Evolutionary conservation across 2,888 invertebrate species (phyloP), one percentile per base, ranked within the genome.

Genomic region (Caenorhabditis wallacei): DNA sequence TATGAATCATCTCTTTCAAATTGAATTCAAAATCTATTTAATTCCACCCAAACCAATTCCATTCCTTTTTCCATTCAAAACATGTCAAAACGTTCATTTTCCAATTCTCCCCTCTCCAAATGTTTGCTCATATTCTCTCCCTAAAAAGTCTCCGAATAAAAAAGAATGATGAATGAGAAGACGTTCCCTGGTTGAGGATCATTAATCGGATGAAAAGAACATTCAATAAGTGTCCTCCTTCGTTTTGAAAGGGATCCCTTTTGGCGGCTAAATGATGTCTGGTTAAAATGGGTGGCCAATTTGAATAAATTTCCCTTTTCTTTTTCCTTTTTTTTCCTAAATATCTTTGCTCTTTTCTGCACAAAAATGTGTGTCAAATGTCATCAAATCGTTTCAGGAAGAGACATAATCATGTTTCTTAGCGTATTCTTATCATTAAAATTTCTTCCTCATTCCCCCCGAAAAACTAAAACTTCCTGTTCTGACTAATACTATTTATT

Each of bases 111-210:
- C 18, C 3, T 51, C 20, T 11, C 46, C 48, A n/a, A 13, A 13
- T 22, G 26, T 35, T 24, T 35, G 35, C 30, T 35, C 56, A 56
- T 64, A n/a, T 13, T 43, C 20, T 40, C 1, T 22, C 37, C 37
- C 13, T 26, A 26, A 35, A 61, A 30, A 35, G 4, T 1, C 22
- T 7, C 26, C 26, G 30, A 30, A 30, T 35, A 63, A 30, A 46
- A 30, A 63, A n/a, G 63, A 63, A 63, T 48, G 63, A 63, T 63
- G 63, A 63, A 63, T 63, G 46, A 63, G 63, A 48, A 22, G 30
- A 48, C 30, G 64, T 51, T 64, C 64, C 43, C 40, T 57, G 43
- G 61, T 24, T 24, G 24, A 22, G 35, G 51, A 64, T 64, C 64
- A 64, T 64, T 64, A 20, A 51, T 8, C 64, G 35, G 30, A 48